Conservation (phyloP, 2,113 vertebrate species). For the Brachyhypopomus gauderio region DNA sequence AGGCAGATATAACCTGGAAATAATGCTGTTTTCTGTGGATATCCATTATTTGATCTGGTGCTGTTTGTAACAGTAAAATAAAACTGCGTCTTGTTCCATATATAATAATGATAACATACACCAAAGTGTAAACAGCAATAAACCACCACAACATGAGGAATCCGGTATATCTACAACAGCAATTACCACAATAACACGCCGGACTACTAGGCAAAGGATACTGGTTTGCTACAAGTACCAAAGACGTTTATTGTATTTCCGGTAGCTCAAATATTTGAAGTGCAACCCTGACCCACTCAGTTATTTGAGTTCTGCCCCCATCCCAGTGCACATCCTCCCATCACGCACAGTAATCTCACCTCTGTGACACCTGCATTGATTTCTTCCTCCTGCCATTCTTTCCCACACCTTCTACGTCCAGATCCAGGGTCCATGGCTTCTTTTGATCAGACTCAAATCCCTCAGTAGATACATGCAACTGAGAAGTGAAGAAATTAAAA, state of each 20-base stretch:
- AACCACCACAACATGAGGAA: neutral
- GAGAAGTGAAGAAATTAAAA: too few relatives aligned
- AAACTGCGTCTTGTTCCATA: neutral
- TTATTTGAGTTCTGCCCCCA: neutral
- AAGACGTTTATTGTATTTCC: neutral
- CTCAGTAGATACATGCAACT: neutral
- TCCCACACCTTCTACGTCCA: neutral
- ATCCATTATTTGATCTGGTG: neutral
- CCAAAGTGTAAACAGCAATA: too few relatives aligned
- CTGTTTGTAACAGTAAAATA: neutral
- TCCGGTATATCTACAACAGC: neutral
- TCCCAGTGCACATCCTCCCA: neutral
- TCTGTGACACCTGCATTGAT: constrained; percentile 27
- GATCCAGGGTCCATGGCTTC: neutral
- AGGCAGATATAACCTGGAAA: neutral
- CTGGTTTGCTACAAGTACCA: neutral
- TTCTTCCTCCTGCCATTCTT: neutral
- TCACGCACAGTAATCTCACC: constrained; percentile 13
- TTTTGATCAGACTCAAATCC: constrained; percentile 1
- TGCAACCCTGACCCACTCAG: neutral
- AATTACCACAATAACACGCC: neutral
- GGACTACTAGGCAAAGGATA: neutral
- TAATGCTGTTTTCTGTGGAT: neutral
- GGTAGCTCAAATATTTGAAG: constrained; percentile 5
- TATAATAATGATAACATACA: neutral